Base-by-base conservation (phyloP, 1,140 invertebrate genomes). In the Drosophila obscura region DNA sequence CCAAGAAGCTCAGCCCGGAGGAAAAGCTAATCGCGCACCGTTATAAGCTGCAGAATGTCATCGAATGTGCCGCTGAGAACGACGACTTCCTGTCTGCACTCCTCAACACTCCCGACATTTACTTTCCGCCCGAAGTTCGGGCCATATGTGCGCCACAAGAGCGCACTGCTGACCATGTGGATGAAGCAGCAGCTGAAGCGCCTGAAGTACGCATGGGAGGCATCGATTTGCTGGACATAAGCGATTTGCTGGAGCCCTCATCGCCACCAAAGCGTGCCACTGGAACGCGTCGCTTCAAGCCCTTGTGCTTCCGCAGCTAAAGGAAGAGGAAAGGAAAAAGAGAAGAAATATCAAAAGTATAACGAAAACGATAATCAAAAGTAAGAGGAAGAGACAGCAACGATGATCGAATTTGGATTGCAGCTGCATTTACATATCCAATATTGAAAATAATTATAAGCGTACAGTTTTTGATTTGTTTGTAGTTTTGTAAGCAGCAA, bases 61-160 rank as follows among this genome's bases (percentile, higher is more conserved):
- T 88, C 4, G 44, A n/a, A 4, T 69, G 76, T 16, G 67, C 72
- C 19, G 50, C 50, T 7, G 53, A 80, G 24, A 60, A 67, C 6
- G 66, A 79, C 5, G 74, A 88, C 2, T 80, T 77, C 24, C 15
- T 87, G 39, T 49, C 24, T 1, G 52, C 61, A 15, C 35, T 88
- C 8, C 43, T 87, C 1, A 11, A 65, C 7, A 48, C 49, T 9
- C 83, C 82, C 5, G 83, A 82, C 28, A 41, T 13, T n/a, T 88
- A 79, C 28, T 87, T 87, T 48, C 49, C 71, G 5, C 57, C 82
- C 0, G 53, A 76, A 2, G 68, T 76, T 9, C 46, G 87, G 28
- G 66, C 60, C 19, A 26, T 88, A n/a, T 82, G 65, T 39, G 31
- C 65, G 4, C 31, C 52, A 5, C 63, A 50, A 0, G 52, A 55